A percentile compares a stretch with the other conserved stretches of the same genome.
phyloP scores from a whole-genome alignment of 2,113 vertebrate genomes.

The Heterotilapia buettikoferi region DNA sequence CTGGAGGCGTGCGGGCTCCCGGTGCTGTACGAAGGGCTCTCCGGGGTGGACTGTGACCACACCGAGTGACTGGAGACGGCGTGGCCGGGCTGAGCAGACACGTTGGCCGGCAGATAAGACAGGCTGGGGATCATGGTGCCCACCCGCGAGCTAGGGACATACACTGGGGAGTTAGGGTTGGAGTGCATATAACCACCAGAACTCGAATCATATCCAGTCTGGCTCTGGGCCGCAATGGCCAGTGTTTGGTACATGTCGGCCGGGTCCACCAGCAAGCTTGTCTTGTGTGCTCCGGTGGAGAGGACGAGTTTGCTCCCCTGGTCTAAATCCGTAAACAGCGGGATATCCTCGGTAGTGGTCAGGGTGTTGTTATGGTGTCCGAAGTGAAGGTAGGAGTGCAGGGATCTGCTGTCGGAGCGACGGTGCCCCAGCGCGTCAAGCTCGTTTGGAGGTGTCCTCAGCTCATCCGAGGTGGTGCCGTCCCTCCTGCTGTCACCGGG shows the following conservation, averaged over 20 bases:
- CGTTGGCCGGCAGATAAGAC: slow-evolving; percentile 82
- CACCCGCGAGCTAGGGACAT: slow-evolving; percentile 91
- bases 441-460: slow-evolving; percentile 71
- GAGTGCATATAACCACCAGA: slow-evolving; percentile 87
- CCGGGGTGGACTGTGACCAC: slow-evolving; percentile 75
- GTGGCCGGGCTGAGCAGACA: slow-evolving; percentile 79
- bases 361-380: slow-evolving; percentile 74
- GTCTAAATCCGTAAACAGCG: slow-evolving; percentile 92
- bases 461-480: slow-evolving; percentile 62
- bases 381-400: slow-evolving; percentile 80
- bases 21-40: slow-evolving; percentile 81
- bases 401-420: slow-evolving; percentile 70
- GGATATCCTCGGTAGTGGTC: slow-evolving; percentile 82
- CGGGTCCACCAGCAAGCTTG: slow-evolving; percentile 78
- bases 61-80: slow-evolving; percentile 76
- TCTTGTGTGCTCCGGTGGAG: slow-evolving; percentile 81
- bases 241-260: slow-evolving; percentile 96
- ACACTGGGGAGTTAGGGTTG: slow-evolving; percentile 88
- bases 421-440: slow-evolving; percentile 70
- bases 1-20: slow-evolving; percentile 80
- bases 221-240: slow-evolving; percentile 86
- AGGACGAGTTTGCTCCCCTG: slow-evolving; percentile 90
- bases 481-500: slow-evolving; percentile 76
- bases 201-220: slow-evolving; percentile 84
- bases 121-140: slow-evolving; percentile 90